A percentile compares a stretch with the other conserved stretches of the same genome.
These are phyloP conservation scores for Odontophorus gujanensis DNA, from an alignment of 2,113 vertebrate species.

Conservation along the genomic window DNA sequence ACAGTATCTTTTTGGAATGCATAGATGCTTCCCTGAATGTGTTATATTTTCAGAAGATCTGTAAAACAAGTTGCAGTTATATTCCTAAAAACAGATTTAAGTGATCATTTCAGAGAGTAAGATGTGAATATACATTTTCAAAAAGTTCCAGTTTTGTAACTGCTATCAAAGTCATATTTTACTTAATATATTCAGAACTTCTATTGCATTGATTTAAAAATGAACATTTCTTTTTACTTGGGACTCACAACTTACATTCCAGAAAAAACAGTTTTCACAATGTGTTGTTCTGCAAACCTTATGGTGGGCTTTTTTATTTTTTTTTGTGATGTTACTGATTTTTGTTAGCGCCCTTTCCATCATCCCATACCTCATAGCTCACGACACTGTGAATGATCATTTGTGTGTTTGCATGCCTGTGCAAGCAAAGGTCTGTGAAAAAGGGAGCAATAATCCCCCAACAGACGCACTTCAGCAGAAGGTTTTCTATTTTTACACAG, in stretches of 20 bases:
- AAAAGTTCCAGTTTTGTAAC: not conserved
- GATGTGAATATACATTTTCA: not conserved
- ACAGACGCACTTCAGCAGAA: not conserved
- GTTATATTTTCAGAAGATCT: not conserved
- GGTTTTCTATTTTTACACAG: not conserved
- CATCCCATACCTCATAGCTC: not conserved
- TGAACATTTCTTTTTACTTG: not conserved
- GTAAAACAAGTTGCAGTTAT: not conserved
- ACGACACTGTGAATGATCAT: not conserved
- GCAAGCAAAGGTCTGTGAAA: not conserved
- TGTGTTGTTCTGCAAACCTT: not conserved
- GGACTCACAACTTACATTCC: not conserved
- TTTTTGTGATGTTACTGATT: not conserved
- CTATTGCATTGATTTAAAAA: not conserved
- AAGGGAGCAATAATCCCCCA: not conserved
- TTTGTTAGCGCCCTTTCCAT: not conserved
- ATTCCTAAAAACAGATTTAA: not conserved
- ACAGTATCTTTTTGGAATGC: not conserved
- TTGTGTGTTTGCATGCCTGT: not conserved
- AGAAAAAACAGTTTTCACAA: not conserved
- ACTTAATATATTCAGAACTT: conserved; percentile 5
- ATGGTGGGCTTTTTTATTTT: not conserved
- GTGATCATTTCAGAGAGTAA: not conserved
- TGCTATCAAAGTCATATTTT: not conserved
- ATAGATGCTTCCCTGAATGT: not conserved